phyloP scores from a whole-genome alignment of 1,140 invertebrate species.

The Saxidomus purpurata region DNA sequence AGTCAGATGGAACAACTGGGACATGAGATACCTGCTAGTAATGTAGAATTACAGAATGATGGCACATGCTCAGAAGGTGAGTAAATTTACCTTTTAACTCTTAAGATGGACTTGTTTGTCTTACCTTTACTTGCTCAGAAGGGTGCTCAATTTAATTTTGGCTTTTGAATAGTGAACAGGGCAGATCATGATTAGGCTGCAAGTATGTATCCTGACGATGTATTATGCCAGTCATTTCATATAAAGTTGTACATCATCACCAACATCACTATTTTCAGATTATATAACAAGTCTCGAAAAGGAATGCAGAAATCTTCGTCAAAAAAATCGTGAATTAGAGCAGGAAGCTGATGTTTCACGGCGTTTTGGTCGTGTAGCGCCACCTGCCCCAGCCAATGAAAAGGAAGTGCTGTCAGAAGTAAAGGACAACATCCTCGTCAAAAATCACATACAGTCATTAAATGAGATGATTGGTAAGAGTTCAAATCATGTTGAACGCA shows the following conservation, averaged over 20 bases:
- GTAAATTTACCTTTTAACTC: too few species aligned
- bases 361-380: slow-evolving; percentile 70
- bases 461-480: slow-evolving; percentile 84
- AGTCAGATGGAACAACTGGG: slow-evolving; percentile 84
- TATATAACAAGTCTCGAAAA: slow-evolving; percentile 78
- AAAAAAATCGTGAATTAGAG: slow-evolving; percentile 79
- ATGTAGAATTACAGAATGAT: background rate
- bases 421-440: slow-evolving; percentile 79
- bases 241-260: too few species aligned
- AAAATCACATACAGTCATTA: slow-evolving; percentile 81
- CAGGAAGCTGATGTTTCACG: slow-evolving; percentile 72
- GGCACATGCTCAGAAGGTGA: slow-evolving; percentile 5
- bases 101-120: too few species aligned
- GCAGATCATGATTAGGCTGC: too few species aligned
- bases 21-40: slow-evolving; percentile 69
- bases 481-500: too few species aligned
- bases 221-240: too few species aligned
- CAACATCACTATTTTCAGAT: too few species aligned
- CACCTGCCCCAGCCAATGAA: slow-evolving; percentile 56
- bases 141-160: too few species aligned
- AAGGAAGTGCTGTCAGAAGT: slow-evolving; percentile 75
- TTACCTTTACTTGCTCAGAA: too few species aligned
- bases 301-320: slow-evolving; percentile 77
- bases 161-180: too few species aligned
- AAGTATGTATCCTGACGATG: too few species aligned